These are phyloP conservation scores for Nomada goodeniana DNA, from an alignment of 2,888 invertebrate genomes.

Conservation along the genomic window DNA sequence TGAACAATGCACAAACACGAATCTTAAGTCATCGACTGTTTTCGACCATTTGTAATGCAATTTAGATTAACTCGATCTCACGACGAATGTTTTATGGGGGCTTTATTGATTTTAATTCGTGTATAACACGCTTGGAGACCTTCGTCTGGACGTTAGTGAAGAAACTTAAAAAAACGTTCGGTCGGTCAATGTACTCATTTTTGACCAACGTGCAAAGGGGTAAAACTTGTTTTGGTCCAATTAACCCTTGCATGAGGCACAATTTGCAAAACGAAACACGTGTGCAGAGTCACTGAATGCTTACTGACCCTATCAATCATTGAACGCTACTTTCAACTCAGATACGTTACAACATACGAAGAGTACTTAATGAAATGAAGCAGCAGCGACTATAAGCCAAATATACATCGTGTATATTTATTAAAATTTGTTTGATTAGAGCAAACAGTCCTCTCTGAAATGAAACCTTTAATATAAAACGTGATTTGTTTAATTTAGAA, in stretches of 20 bases:
- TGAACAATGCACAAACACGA: not conserved
- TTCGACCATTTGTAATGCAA: conserved; percentile 17
- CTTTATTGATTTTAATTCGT: conserved; percentile 61
- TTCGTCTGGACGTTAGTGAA: conserved; percentile 18
- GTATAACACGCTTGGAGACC: conserved; percentile 11
- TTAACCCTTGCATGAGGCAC: conserved; percentile 50
- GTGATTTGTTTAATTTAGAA: no score
- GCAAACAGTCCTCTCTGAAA: not conserved
- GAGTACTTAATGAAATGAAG: conserved; percentile 38
- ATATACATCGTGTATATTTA: not conserved
- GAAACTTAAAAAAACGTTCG: conserved; percentile 9
- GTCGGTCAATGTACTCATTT: conserved; percentile 2
- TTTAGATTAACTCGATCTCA: conserved; percentile 22
- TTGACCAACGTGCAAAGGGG: conserved; percentile 7
- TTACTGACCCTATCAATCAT: conserved; percentile 54
- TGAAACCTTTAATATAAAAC: no score
- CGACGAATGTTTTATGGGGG: conserved; percentile 17
- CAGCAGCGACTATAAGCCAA: not conserved
- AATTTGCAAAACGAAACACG: conserved; percentile 48
- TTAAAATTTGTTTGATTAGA: not conserved
- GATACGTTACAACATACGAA: conserved; percentile 44
- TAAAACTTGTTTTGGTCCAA: conserved; percentile 30
- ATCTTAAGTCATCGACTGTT: not conserved
- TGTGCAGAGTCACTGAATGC: conserved; percentile 46
- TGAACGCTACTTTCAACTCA: conserved; percentile 24